A percentile compares a stretch with the other conserved stretches of the same genome.
These are phyloP conservation scores for Varanus komodoensis DNA, from an alignment of 2,113 vertebrate genomes.

Conservation along the genomic window DNA sequence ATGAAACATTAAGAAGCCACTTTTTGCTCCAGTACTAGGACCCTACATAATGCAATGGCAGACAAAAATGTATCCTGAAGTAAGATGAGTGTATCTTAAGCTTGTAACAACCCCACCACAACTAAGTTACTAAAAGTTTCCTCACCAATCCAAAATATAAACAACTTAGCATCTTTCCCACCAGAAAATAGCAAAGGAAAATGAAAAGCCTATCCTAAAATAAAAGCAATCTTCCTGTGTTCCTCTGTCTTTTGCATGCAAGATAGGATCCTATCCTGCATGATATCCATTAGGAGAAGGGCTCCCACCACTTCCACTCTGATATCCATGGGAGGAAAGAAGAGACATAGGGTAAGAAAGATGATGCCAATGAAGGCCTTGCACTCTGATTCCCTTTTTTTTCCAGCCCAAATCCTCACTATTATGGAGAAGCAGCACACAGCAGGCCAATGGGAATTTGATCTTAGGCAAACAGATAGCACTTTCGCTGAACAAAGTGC, in stretches of 20 bases:
- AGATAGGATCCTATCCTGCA: background rate
- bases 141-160: background rate
- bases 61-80: background rate
- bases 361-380: background rate
- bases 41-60: background rate
- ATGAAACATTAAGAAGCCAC: background rate
- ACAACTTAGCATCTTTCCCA: background rate
- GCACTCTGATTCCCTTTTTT: background rate
- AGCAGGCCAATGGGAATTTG: background rate
- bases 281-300: background rate
- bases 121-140: background rate
- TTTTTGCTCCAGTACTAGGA: background rate
- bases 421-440: background rate
- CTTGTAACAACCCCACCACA: background rate
- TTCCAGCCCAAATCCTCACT: background rate
- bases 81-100: background rate
- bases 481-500: background rate
- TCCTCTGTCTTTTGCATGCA: background rate
- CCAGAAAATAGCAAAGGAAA: background rate
- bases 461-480: background rate
- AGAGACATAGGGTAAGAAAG: background rate
- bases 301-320: background rate
- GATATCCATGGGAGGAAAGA: background rate
- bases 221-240: background rate
- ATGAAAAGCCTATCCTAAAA: background rate